Evolutionary conservation across 2,888 invertebrate species (phyloP).

Genomic region (Tachina lurida): DNA sequence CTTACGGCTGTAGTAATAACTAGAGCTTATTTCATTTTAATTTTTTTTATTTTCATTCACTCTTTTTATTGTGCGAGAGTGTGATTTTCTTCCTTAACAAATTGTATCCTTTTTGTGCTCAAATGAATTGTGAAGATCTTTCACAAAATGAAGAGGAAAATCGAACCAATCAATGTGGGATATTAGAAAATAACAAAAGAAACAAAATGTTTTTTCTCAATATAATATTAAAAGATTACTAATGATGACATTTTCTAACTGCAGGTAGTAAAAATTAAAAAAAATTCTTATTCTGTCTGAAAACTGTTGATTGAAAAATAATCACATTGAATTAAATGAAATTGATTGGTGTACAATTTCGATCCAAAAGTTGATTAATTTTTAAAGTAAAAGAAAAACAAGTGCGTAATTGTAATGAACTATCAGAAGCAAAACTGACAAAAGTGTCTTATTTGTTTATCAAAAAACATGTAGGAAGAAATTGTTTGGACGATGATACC

Average conservation of each 20-base stretch:
- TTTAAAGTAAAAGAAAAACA: neutral
- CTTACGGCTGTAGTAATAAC: conserved; percentile 28
- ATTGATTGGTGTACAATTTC: conserved; percentile 23
- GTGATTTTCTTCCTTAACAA: conserved; percentile 8
- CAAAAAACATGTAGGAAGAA: neutral
- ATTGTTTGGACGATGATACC: too few relatives aligned
- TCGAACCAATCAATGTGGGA: neutral
- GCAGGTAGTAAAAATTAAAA: conserved; percentile 30
- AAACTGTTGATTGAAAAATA: conserved; percentile 51
- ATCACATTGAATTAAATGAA: conserved; percentile 36
- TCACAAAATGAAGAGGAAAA: neutral
- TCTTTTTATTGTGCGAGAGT: neutral
- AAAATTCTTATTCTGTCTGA: neutral
- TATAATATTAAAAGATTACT: conserved; percentile 56
- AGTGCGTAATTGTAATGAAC: neutral
- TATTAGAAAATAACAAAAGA: conserved; percentile 24
- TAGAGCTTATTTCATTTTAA: conserved; percentile 3
- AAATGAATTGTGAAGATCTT: conserved; percentile 39
- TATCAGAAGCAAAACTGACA: neutral
- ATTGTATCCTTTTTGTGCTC: conserved; percentile 6
- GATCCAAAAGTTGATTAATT: neutral
- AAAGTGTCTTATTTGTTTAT: neutral
- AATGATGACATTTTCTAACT: conserved; percentile 52
- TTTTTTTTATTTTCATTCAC: neutral
- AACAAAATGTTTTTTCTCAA: conserved; percentile 13